These are phyloP conservation scores for Clarias fuscus DNA, from an alignment of 2,797 vertebrate species.

Conservation along the genomic window DNA sequence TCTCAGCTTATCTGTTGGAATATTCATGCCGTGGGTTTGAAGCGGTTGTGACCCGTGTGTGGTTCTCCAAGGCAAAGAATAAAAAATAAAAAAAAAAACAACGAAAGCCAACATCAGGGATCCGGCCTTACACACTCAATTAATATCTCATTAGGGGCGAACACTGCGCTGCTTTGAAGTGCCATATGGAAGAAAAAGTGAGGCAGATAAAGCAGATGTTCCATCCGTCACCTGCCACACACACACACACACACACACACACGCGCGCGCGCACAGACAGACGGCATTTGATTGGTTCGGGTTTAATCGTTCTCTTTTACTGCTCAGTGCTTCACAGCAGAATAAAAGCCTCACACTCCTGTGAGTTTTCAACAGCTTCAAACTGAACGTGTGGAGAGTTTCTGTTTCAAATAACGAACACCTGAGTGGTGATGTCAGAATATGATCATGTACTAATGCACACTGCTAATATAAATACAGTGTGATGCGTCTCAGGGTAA, in stretches of 20 bases:
- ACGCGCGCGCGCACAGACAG: background rate
- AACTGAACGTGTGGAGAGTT: background rate
- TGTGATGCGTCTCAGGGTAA: background rate
- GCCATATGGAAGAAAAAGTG: slow-evolving; percentile 18
- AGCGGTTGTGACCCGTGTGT: background rate
- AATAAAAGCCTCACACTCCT: background rate
- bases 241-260: background rate
- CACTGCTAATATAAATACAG: background rate
- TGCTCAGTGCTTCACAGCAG: background rate
- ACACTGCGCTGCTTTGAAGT: slow-evolving; percentile 42
- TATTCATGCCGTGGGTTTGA: background rate
- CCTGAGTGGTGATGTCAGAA: background rate
- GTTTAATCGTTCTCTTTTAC: background rate
- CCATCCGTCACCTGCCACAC: background rate
- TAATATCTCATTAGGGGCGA: slow-evolving; percentile 49
- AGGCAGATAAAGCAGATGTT: slow-evolving; percentile 36
- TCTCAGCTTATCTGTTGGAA: background rate
- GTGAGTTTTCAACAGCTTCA: background rate
- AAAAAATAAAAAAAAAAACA: background rate
- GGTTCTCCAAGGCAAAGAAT: background rate
- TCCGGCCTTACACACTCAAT: slow-evolving; percentile 40
- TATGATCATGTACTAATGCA: background rate
- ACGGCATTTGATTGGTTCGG: background rate
- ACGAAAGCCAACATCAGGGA: background rate
- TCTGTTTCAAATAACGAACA: background rate